Evolutionary conservation across 1,140 invertebrate genomes (phyloP).

Genomic region (Nymphalis io): DNA sequence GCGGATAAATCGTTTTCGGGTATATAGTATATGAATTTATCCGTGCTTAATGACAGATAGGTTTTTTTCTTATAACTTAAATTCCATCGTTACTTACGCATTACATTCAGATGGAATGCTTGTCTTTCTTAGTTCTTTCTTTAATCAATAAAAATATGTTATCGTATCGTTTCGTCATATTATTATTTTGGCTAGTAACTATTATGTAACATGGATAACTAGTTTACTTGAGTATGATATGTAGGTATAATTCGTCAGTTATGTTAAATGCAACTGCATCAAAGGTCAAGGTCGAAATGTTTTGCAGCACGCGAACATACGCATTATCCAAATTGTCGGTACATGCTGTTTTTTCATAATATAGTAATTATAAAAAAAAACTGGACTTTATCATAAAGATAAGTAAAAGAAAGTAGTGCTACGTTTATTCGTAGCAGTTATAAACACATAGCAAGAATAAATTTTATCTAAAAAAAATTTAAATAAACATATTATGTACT

Average conservation of each 20-base stretch:
- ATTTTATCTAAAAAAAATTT: neutral
- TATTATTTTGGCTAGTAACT: too few relatives aligned
- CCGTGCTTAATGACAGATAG: too few relatives aligned
- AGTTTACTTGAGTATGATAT: neutral
- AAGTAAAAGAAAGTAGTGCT: conserved; percentile 15
- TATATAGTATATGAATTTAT: too few relatives aligned
- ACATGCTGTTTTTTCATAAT: neutral
- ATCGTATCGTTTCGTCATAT: too few relatives aligned
- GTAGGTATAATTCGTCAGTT: neutral
- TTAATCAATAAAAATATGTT: too few relatives aligned
- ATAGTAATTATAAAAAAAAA: neutral
- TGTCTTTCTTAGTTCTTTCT: too few relatives aligned
- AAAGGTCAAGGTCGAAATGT: conserved; percentile 2
- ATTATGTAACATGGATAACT: too few relatives aligned
- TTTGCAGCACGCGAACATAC: conserved; percentile 8
- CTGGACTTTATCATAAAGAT: neutral
- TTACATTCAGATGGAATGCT: too few relatives aligned
- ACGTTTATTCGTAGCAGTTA: conserved; percentile 9
- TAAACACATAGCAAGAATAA: neutral
- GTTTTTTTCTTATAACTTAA: too few relatives aligned
- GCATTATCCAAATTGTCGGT: conserved; percentile 28
- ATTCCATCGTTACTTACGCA: too few relatives aligned
- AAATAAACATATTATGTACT: neutral
- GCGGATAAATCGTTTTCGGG: too few relatives aligned
- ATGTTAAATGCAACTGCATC: conserved; percentile 4